Percentiles rank a stretch among this genome's conserved stretches.
These are phyloP conservation scores for Noctua comes DNA, from an alignment of 2,888 invertebrate species.

Conservation along the genomic window DNA sequence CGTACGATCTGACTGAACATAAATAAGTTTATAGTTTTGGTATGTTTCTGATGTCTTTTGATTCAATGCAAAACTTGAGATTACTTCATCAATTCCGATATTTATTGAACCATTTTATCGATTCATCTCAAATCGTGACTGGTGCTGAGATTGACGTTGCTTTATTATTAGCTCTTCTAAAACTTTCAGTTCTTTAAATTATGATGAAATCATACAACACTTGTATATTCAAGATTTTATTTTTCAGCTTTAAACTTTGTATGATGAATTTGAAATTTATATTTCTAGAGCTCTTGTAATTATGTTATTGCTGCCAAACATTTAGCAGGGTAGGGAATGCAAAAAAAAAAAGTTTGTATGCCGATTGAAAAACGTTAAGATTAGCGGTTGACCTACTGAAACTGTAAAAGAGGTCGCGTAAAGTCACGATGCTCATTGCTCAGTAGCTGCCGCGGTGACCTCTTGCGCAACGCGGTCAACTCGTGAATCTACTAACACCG, in stretches of 20 bases:
- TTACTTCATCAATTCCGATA: conserved; percentile 34
- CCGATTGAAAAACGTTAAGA: conserved; percentile 13
- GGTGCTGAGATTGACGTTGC: conserved; percentile 12
- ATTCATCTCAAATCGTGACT: conserved; percentile 36
- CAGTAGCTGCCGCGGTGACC: conserved; percentile 48
- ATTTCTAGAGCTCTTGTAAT: neutral
- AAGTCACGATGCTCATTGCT: conserved; percentile 51
- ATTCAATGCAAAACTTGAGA: conserved; percentile 6
- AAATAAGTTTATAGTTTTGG: neutral
- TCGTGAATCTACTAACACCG: conserved; percentile 63
- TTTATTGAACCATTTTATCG: conserved; percentile 33
- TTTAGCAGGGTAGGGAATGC: neutral
- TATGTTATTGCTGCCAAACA: neutral
- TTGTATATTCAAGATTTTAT: neutral
- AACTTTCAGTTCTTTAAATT: conserved; percentile 16
- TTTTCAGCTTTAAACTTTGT: neutral
- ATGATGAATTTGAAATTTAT: neutral
- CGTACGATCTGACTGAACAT: neutral
- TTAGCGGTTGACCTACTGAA: conserved; percentile 45
- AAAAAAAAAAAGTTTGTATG: neutral
- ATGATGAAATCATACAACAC: conserved; percentile 5
- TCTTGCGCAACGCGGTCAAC: conserved; percentile 65
- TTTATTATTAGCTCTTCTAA: conserved; percentile 18
- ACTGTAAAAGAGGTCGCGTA: conserved; percentile 41
- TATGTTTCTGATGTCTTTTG: neutral